Base-by-base conservation (phyloP, 2,113 vertebrate species). In the Ovis canadensis region DNA sequence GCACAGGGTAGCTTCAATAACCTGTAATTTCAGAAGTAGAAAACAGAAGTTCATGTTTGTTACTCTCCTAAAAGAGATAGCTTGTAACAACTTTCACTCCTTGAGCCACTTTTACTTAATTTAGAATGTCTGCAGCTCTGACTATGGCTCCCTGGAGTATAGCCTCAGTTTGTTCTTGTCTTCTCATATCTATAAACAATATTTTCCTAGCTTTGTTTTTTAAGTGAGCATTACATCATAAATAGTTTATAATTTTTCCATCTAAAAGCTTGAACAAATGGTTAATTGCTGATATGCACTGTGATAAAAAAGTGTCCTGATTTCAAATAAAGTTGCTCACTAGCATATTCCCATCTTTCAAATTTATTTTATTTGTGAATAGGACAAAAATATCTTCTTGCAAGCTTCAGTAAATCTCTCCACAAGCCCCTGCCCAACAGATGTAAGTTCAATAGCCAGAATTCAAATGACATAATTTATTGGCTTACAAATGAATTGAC, bases 401-500 rank as follows among this genome's bases (percentile, higher is more conserved):
- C 15, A 90, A 95, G 81, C 62, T 91, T 97, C 91, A 45, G 15
- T 64, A 62, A 85, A 50, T 82, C n/a, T 92, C 43, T 64, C 64
- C 67, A 94, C 8, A 94, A 89, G 81, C 8, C 60, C 40, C 23
- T 90, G 83, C 25, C 80, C 90, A 97, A 93, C 40, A 97, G 86
- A 97, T 94, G 81, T 54, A 91, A 90, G 54, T 95, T 98, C 88
- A 97, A 97, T 93, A 96, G 93, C 52, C 71, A 98, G 96, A 97
- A 92, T 95, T 97, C 86, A 97, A 98, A 60, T 40, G 21, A 88
- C 74, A 82, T 97, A 96, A 98, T 96, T 96, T 97, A 97, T 55
- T 97, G 94, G 86, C 89, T 93, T 90, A 94, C 74, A 88, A 94
- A 97, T 95, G 93, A 97, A 95, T 43, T 92, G 90, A 43, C 89